Percentiles rank a stretch among this genome's conserved stretches.
phyloP scores from a whole-genome alignment of 2,113 vertebrate species.

The Mustelus asterias region DNA sequence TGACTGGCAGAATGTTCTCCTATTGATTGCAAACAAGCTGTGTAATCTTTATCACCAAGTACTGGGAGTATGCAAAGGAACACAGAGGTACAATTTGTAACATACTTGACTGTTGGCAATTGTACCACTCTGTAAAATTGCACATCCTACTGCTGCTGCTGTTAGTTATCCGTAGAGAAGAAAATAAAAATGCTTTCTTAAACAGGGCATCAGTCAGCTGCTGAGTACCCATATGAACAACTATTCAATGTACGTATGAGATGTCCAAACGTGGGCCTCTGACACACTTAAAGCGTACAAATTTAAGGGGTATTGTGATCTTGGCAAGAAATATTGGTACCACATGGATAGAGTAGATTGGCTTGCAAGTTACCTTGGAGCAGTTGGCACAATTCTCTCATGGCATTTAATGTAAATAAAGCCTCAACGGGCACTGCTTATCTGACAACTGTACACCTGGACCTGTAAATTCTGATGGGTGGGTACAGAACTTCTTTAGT shows the following conservation, averaged over 20 bases:
- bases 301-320: neutral
- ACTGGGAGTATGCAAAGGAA: neutral
- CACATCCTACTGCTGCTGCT: neutral
- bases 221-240: neutral
- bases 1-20: neutral
- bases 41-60: neutral
- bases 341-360: neutral
- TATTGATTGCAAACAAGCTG: neutral
- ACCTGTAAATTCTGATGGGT: neutral
- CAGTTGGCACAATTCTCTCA: neutral
- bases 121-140: neutral
- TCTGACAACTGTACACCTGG: neutral
- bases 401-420: neutral
- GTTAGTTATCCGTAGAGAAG: neutral
- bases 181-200: neutral
- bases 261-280: neutral
- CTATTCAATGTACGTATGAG: neutral
- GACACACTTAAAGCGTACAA: neutral
- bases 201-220: neutral
- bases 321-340: neutral
- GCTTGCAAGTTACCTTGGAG: neutral
- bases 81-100: neutral
- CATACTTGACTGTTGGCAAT: neutral
- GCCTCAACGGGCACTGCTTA: neutral
- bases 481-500: neutral